Evolutionary conservation across 2,797 vertebrate species (phyloP).

Genomic region (Rhinophrynus dorsalis): DNA sequence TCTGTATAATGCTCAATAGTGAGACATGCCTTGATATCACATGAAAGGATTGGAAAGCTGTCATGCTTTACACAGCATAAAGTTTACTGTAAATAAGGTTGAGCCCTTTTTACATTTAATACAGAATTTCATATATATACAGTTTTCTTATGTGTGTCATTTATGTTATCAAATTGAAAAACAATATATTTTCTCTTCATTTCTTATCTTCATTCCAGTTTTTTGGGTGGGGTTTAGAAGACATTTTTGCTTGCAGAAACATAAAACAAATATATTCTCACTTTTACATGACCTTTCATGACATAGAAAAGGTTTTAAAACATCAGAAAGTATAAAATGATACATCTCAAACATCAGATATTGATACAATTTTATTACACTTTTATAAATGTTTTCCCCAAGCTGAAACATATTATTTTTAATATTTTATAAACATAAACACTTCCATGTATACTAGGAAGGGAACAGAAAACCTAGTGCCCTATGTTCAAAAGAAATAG

Average conservation of each 20-base stretch:
- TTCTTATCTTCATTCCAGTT: background rate
- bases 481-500: no score
- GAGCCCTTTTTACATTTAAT: slow-evolving; percentile 44
- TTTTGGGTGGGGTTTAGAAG: background rate
- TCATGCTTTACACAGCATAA: slow-evolving; percentile 35
- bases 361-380: slow-evolving; percentile 1
- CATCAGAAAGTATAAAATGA: background rate
- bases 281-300: slow-evolving; percentile 1
- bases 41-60: slow-evolving; percentile 43
- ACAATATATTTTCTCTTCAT: background rate
- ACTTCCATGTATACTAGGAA: background rate
- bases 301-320: background rate
- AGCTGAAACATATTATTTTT: background rate
- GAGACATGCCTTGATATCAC: slow-evolving; percentile 60
- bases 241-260: background rate
- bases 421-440: background rate
- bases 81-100: slow-evolving; percentile 40
- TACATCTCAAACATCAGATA: background rate
- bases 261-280: slow-evolving; percentile 16
- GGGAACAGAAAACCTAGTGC: no score
- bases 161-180: background rate
- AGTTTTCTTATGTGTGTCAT: background rate
- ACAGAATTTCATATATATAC: background rate
- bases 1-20: slow-evolving; percentile 59
- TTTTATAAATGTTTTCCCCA: background rate